Evolutionary conservation across 1,140 invertebrate genomes (phyloP).

Genomic region (Cherax quadricarinatus): DNA sequence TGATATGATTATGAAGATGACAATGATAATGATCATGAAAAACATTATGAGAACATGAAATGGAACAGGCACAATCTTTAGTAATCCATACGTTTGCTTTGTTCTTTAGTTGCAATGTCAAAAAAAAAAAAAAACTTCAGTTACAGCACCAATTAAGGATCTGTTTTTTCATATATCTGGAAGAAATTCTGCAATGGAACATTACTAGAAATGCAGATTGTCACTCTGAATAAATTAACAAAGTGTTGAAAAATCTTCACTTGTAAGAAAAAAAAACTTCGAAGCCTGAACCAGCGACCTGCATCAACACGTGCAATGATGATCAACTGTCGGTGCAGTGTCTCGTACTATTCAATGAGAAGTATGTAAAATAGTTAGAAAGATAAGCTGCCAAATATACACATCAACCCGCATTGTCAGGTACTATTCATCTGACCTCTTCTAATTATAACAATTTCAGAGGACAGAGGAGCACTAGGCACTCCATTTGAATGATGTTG

Average conservation of each 20-base stretch:
- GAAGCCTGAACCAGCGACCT: no score
- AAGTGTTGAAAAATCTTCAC: no score
- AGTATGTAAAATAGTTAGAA: conserved; percentile 18
- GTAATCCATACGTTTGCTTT: not conserved
- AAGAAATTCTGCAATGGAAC: not conserved
- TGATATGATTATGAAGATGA: not conserved
- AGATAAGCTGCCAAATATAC: conserved; percentile 23
- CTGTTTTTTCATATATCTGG: no score
- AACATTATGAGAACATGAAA: conserved; percentile 33
- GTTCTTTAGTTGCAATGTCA: not conserved
- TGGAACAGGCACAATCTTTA: conserved; percentile 64
- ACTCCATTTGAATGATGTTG: conserved; percentile 29
- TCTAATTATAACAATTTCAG: not conserved
- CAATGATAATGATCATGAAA: not conserved
- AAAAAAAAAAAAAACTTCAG: no score
- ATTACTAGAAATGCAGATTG: no score
- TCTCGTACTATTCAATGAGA: not conserved
- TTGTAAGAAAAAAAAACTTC: not conserved
- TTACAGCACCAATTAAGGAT: no score
- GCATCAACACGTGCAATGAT: not conserved
- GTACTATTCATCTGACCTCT: conserved; percentile 10
- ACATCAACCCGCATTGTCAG: conserved; percentile 25
- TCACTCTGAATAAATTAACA: no score
- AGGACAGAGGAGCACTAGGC: conserved; percentile 30
- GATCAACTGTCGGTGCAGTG: not conserved